Percentiles rank a stretch among this genome's conserved stretches.
Conservation (phyloP, 1,140 invertebrate genomes). For the Palaemon carinicauda region DNA sequence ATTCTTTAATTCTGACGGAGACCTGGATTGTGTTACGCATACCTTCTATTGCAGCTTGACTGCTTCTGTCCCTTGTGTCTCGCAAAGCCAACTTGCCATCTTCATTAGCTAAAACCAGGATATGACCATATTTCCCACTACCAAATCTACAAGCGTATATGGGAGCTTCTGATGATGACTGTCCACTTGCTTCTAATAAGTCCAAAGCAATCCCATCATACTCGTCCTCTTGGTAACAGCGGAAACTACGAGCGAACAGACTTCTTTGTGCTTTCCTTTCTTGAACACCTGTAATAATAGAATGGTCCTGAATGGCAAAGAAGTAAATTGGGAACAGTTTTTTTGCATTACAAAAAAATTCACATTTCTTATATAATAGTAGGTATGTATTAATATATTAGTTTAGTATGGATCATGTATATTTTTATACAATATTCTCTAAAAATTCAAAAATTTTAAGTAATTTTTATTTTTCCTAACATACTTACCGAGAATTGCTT, state of each 20-base stretch:
- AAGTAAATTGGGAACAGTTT: too few species aligned
- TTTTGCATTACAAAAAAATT: too few species aligned
- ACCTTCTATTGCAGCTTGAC: conserved; percentile 10
- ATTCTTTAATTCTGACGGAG: background rate
- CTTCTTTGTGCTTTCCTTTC: background rate
- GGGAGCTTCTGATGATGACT: background rate
- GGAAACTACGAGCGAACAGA: conserved; percentile 21
- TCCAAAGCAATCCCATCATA: background rate
- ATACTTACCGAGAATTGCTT: too few species aligned
- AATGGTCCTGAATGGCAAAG: too few species aligned
- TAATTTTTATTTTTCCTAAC: too few species aligned
- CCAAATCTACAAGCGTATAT: conserved; percentile 45
- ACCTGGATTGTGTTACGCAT: background rate
- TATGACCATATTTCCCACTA: conserved; percentile 18
- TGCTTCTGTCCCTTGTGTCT: background rate
- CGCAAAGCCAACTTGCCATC: conserved; percentile 20
- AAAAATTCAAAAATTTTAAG: too few species aligned
- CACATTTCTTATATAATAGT: too few species aligned
- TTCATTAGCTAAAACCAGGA: conserved; percentile 34
- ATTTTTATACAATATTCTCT: too few species aligned
- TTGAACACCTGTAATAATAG: too few species aligned
- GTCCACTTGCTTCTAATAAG: background rate
- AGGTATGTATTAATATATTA: too few species aligned
- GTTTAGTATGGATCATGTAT: too few species aligned
- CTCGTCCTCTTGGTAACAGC: conserved; percentile 18